These are phyloP conservation scores for Miichthys miiuy DNA, from an alignment of 2,797 vertebrate genomes.

Conservation along the genomic window DNA sequence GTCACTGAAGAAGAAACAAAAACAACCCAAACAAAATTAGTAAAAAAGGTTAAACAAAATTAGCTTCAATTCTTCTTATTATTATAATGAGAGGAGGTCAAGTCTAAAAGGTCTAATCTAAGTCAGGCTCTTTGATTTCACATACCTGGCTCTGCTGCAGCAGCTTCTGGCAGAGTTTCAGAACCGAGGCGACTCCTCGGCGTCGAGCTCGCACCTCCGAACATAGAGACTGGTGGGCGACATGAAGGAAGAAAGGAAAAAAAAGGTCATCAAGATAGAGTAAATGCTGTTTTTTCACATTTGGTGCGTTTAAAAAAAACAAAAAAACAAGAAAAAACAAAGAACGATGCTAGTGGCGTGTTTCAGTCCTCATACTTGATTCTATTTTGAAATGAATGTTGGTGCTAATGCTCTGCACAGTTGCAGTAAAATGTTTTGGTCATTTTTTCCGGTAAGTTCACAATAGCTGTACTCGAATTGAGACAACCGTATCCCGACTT, in stretches of 20 bases:
- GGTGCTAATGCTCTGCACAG: too few species aligned
- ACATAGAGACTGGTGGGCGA: slow-evolving; percentile 88
- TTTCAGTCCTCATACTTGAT: too few species aligned
- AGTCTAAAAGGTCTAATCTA: too few species aligned
- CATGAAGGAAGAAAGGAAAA: neutral
- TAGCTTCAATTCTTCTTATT: too few species aligned
- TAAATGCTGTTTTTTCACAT: neutral
- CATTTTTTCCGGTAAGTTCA: too few species aligned
- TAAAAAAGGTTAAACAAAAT: neutral
- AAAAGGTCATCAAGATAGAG: neutral
- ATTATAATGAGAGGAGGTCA: too few species aligned
- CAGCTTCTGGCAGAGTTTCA: slow-evolving; percentile 94
- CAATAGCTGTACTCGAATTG: too few species aligned
- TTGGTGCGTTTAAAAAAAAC: neutral
- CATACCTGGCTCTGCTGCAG: slow-evolving; percentile 89
- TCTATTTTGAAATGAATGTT: too few species aligned
- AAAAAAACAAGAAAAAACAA: neutral
- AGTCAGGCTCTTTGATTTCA: neutral
- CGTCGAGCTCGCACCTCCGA: slow-evolving; percentile 91
- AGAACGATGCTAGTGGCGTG: too few species aligned
- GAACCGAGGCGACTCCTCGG: slow-evolving; percentile 91
- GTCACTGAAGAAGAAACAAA: neutral
- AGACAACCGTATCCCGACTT: too few species aligned
- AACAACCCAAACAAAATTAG: neutral
- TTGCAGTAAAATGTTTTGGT: too few species aligned